Percentiles rank a stretch among this genome's conserved stretches.
phyloP scores from a whole-genome alignment of 2,113 vertebrate genomes.

The Rhynchopsitta pachyrhyncha region DNA sequence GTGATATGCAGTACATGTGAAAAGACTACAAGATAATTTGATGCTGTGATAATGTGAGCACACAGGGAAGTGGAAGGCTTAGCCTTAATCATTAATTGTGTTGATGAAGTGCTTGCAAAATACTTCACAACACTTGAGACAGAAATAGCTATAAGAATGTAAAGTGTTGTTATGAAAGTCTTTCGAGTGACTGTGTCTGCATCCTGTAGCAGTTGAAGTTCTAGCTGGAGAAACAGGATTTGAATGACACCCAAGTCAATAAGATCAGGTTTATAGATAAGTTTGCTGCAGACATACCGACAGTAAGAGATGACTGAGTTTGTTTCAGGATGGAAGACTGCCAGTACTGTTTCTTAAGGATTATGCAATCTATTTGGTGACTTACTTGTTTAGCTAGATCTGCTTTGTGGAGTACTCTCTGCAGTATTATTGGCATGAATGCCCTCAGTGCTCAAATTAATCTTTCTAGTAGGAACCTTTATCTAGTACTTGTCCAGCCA shows the following conservation, averaged over 20 bases:
- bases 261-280: not conserved
- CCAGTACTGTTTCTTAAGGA: not conserved
- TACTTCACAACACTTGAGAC: not conserved
- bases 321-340: not conserved
- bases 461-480: not conserved
- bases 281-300: constrained; percentile 7
- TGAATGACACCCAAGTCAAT: not conserved
- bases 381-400: not conserved
- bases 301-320: not conserved
- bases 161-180: not conserved
- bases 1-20: not conserved
- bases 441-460: not conserved
- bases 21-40: not conserved
- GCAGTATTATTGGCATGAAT: not conserved
- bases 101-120: constrained; percentile 10
- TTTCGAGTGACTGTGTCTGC: constrained; percentile 23
- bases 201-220: not conserved
- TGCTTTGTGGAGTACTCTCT: not conserved
- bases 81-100: constrained; percentile 20
- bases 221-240: not conserved
- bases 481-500: not conserved
- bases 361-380: constrained; percentile 15
- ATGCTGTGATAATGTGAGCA: not conserved
- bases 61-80: not conserved
- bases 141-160: not conserved